Percentiles rank a stretch among this genome's conserved stretches.
These are phyloP conservation scores for Xiphorhynchus erythropygius DNA, from an alignment of 2,797 vertebrate species.

Conservation along the genomic window DNA sequence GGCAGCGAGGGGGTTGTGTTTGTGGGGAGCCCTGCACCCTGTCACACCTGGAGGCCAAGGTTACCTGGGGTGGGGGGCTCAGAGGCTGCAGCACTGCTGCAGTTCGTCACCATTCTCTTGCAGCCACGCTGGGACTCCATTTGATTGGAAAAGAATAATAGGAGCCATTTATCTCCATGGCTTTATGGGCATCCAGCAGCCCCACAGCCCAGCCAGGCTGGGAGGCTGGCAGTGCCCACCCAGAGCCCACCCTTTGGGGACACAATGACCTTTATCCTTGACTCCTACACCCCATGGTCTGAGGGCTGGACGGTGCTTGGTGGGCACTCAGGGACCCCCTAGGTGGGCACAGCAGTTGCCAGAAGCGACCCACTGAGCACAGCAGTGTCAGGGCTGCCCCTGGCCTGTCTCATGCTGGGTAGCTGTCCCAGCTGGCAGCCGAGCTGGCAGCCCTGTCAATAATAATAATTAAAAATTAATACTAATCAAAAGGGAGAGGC, in stretches of 20 bases:
- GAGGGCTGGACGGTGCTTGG: background rate
- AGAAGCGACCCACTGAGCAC: background rate
- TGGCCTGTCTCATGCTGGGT: conserved; percentile 10
- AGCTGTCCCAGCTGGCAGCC: conserved; percentile 67
- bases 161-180: background rate
- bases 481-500: conserved; percentile 61
- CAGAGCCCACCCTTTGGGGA: rapidly evolving
- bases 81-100: rapidly evolving
- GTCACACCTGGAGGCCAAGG: rapidly evolving
- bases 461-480: conserved; percentile 69
- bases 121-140: background rate
- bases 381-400: conserved; percentile 4
- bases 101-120: background rate
- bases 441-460: conserved; percentile 54
- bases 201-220: background rate
- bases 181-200: background rate
- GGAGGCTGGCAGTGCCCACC: background rate
- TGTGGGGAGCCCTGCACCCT: background rate
- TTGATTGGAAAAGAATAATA: conserved; percentile 30
- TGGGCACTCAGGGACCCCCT: rapidly evolving
- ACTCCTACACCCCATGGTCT: background rate
- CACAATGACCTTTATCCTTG: rapidly evolving
- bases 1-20: rapidly evolving
- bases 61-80: background rate
- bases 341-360: rapidly evolving